Base-by-base conservation (phyloP, 1,140 invertebrate species). In the Papilio polytes region DNA sequence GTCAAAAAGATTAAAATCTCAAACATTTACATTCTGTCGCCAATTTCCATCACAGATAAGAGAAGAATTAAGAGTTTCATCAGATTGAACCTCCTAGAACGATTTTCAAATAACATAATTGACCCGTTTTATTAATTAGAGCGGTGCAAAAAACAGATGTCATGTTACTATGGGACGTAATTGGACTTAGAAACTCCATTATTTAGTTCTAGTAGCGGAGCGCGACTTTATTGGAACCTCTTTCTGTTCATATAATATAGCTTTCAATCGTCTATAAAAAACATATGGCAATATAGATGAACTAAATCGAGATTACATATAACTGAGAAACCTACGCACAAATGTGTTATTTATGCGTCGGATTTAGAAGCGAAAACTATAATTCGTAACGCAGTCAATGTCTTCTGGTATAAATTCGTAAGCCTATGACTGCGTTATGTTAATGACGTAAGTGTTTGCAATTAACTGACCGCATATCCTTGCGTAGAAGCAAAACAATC, bases 371-470 rank as follows among this genome's bases (percentile, higher is more conserved):
- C 15, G 48, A 51, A 51, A 53, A 53, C 6, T 53, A 53, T 18
- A 18, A 18, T 59, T 59, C 8, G 56, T n/a, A 56, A 1, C 15
- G 51, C 56, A 10, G n/a, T 22, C 20, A 8, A 22, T 63, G 2
- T 66, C 26, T 66, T 31, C 22, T 66, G 10, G 13, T 31, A 66
- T 31, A 31, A 66, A 66, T 66, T 22, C 4, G 63, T 26, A 31
- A 66, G 12, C 63, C 26, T 22, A 63, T 26, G 59, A 63, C 20
- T 63, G 59, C 22, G 22, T 66, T 31, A 66, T 63, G n/a, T 63
- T 63, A 63, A 26, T 66, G 63, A 66, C 63, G 63, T 66, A 66
- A 66, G 22, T 66, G 63, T 66, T 66, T 66, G 63, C 63, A 66
- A 4, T 63, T 66, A 66, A 66, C 22, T 31, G 63, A 66, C 22